Percentiles rank a stretch among this genome's conserved stretches.
These are phyloP conservation scores for Cephalopholis sonnerati DNA, from an alignment of 2,113 vertebrate genomes.

Conservation along the genomic window DNA sequence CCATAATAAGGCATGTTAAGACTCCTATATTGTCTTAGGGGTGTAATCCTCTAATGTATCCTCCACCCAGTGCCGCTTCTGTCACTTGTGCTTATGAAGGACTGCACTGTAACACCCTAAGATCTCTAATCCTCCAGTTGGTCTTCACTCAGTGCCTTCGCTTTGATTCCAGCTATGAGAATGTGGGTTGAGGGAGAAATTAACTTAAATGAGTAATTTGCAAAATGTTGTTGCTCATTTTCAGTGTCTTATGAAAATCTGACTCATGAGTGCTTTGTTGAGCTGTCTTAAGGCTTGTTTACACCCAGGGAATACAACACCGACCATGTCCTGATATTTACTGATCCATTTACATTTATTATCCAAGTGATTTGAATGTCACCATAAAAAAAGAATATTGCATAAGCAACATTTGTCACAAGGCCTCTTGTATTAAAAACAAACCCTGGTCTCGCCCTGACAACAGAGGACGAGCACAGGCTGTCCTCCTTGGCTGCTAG, in stretches of 20 bases:
- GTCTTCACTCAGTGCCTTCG: conserved; percentile 45
- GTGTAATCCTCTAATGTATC: conserved; percentile 74
- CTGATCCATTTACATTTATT: not conserved
- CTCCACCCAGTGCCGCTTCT: conserved; percentile 57
- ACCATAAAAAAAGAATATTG: conserved; percentile 5
- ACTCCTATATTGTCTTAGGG: conserved; percentile 73
- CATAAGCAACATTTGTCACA: conserved; percentile 12
- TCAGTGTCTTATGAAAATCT: conserved; percentile 7
- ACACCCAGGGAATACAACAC: not conserved
- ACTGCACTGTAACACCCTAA: conserved; percentile 53
- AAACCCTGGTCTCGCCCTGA: conserved; percentile 16
- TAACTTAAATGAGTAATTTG: conserved; percentile 26
- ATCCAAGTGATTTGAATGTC: conserved; percentile 1
- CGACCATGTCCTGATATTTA: not conserved
- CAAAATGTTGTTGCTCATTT: conserved; percentile 20
- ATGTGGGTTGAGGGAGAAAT: conserved; percentile 22
- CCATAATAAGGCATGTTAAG: conserved; percentile 67
- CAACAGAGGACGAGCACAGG: conserved; percentile 28
- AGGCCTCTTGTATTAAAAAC: conserved; percentile 7
- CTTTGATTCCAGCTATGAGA: conserved; percentile 28
- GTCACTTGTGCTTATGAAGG: conserved; percentile 60
- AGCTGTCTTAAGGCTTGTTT: not conserved
- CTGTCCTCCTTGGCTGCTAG: conserved; percentile 7
- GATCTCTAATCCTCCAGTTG: conserved; percentile 63
- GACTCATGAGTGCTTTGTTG: not conserved